A percentile compares a stretch with the other conserved stretches of the same genome.
Evolutionary conservation across 2,888 invertebrate genomes (phyloP).

Genomic region (Crepidodera aurea): DNA sequence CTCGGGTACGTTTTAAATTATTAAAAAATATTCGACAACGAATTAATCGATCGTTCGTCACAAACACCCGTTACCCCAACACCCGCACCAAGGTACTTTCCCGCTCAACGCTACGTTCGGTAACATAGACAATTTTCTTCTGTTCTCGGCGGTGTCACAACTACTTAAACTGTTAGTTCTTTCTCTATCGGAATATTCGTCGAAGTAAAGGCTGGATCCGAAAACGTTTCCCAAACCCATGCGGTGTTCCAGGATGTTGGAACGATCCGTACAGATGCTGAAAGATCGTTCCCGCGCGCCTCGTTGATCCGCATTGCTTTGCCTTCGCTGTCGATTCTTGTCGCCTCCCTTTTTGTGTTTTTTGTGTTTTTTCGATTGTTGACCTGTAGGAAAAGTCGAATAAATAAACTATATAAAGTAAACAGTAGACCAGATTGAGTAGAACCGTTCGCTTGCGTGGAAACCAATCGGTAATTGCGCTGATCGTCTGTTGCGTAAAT

Average conservation of each 20-base stretch:
- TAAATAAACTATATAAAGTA: too few species aligned
- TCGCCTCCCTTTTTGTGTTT: constrained; percentile 55
- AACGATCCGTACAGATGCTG: constrained; percentile 60
- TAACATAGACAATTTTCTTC: constrained; percentile 70
- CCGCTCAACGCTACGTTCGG: constrained; percentile 68
- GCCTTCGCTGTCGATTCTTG: constrained; percentile 39
- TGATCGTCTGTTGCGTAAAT: too few species aligned
- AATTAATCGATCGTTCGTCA: too few species aligned
- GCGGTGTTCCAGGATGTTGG: constrained; percentile 52
- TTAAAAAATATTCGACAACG: too few species aligned
- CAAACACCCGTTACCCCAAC: constrained; percentile 82
- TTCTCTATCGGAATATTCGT: constrained; percentile 67
- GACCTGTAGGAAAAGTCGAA: constrained; percentile 31
- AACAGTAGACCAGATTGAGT: too few species aligned
- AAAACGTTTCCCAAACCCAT: constrained; percentile 42
- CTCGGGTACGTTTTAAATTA: too few species aligned
- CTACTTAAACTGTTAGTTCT: constrained; percentile 72
- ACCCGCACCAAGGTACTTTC: constrained; percentile 84
- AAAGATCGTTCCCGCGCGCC: constrained; percentile 53
- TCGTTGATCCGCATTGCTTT: constrained; percentile 52
- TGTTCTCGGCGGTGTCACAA: constrained; percentile 65
- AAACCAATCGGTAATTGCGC: too few species aligned
- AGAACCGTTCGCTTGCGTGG: too few species aligned
- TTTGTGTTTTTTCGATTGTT: constrained; percentile 54
- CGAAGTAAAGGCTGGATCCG: constrained; percentile 51